Evolutionary conservation across 1,140 invertebrate genomes (phyloP).

Genomic region (Fopius arisanus): DNA sequence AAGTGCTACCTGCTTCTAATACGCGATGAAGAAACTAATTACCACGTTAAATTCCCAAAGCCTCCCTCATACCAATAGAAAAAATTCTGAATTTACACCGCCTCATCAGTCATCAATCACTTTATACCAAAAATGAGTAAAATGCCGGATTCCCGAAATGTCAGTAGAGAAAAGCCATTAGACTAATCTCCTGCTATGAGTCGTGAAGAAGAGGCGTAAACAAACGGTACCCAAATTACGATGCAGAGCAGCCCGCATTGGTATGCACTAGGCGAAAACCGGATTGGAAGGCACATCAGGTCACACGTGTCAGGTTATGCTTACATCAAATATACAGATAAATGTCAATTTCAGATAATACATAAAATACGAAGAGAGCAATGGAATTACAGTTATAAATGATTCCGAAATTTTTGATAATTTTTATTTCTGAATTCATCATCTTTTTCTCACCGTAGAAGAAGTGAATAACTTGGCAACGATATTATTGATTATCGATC

Average conservation of each 20-base stretch:
- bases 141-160: not conserved
- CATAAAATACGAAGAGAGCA: slow-evolving; percentile 5
- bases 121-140: too few species aligned
- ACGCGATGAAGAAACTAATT: not conserved
- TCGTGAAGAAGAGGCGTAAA: not conserved
- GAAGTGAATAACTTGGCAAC: too few species aligned
- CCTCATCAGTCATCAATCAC: too few species aligned
- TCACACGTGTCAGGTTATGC: not conserved
- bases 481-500: too few species aligned
- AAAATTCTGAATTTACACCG: too few species aligned
- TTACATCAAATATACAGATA: not conserved
- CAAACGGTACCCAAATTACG: slow-evolving; percentile 37
- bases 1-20: not conserved
- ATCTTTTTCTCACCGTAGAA: too few species aligned
- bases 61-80: too few species aligned
- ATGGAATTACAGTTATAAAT: too few species aligned
- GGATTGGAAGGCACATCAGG: slow-evolving; percentile 29
- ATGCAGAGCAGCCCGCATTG: slow-evolving; percentile 32
- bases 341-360: not conserved
- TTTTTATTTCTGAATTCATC: too few species aligned
- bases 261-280: slow-evolving; percentile 29
- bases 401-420: too few species aligned
- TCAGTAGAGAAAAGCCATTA: not conserved
- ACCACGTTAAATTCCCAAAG: too few species aligned
- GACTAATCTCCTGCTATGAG: not conserved